Evolutionary conservation across 2,113 vertebrate genomes (phyloP).

Genomic region (Saiga tatarica): DNA sequence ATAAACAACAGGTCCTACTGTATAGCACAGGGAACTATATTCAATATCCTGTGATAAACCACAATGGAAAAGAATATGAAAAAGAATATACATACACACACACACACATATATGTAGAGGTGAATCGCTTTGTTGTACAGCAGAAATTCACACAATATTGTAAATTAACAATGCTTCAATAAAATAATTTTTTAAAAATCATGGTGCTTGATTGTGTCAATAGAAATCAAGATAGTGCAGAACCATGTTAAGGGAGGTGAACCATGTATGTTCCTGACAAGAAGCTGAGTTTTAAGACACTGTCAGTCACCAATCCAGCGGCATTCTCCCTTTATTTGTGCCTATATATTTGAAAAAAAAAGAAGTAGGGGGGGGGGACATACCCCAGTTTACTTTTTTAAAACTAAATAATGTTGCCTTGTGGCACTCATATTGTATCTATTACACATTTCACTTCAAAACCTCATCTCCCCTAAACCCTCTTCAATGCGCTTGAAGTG

Average conservation of each 20-base stretch:
- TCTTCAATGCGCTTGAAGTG: slow-evolving; percentile 87
- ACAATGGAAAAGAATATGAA: neutral
- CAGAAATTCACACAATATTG: neutral
- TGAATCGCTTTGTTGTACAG: neutral
- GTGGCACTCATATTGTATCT: slow-evolving; percentile 86
- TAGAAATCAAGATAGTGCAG: neutral
- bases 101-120: neutral
- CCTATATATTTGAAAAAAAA: slow-evolving; percentile 72
- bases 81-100: neutral
- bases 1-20: neutral
- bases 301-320: neutral
- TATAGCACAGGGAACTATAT: neutral
- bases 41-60: neutral
- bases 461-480: slow-evolving; percentile 88
- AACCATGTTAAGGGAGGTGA: neutral
- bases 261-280: neutral
- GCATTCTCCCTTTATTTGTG: slow-evolving; percentile 72
- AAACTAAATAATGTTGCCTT: slow-evolving; percentile 85
- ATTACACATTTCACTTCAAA: slow-evolving; percentile 90
- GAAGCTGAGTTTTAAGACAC: neutral
- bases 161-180: neutral
- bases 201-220: neutral
- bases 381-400: slow-evolving; percentile 82
- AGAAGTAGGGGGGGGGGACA: neutral
- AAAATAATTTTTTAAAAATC: neutral